These are phyloP conservation scores for Gymnarchus niloticus DNA, from an alignment of 2,113 vertebrate genomes.

Conservation along the genomic window DNA sequence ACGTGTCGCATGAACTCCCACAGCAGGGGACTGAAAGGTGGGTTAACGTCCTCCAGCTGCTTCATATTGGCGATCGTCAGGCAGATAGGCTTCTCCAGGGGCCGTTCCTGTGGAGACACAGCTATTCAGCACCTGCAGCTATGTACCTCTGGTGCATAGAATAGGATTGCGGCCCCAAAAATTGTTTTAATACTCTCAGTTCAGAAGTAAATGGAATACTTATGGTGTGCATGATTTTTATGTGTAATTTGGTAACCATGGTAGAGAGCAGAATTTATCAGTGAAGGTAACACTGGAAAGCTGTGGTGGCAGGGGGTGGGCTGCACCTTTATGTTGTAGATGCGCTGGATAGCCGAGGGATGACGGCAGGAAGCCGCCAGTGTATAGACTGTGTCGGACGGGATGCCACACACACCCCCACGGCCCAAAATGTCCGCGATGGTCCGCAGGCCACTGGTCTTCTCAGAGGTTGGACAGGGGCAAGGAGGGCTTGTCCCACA, in stretches of 20 bases:
- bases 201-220: not conserved
- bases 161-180: not conserved
- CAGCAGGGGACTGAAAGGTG: constrained; percentile 32
- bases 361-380: constrained; percentile 31
- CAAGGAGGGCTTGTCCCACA: not conserved
- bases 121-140: not conserved
- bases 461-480: constrained; percentile 23
- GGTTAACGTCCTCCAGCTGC: constrained; percentile 24
- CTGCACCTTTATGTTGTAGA: constrained; percentile 34
- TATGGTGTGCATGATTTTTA: no score
- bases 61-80: constrained; percentile 26
- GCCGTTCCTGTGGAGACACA: constrained; percentile 23
- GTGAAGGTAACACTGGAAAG: no score
- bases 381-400: constrained; percentile 29
- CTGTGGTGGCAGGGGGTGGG: not conserved
- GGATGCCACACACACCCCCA: constrained; percentile 27
- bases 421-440: constrained; percentile 20
- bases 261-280: no score
- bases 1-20: constrained; percentile 33
- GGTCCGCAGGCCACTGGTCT: constrained; percentile 23
- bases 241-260: not conserved
- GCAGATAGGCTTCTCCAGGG: constrained; percentile 32
- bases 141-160: not conserved
- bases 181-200: no score
- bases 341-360: constrained; percentile 26